phyloP scores from a whole-genome alignment of 2,797 vertebrate species.

The Coregonus sp. region DNA sequence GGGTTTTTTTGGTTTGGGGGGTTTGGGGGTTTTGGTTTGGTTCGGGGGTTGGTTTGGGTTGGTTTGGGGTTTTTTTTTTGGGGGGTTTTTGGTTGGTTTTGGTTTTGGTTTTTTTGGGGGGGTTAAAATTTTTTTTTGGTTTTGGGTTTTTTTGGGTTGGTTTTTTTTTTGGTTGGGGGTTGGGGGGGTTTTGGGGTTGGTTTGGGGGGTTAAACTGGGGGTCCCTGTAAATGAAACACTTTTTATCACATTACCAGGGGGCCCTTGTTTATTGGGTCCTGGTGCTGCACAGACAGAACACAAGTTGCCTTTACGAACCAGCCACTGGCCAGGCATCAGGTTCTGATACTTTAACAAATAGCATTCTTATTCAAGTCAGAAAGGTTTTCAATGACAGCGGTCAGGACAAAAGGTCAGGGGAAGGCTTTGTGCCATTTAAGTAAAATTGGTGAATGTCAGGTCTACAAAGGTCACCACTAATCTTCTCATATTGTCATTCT shows the following conservation, averaged over 20 bases:
- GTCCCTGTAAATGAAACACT: constrained; percentile 28
- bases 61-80: too few relatives aligned
- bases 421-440: constrained; percentile 79
- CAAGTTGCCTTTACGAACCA: constrained; percentile 34
- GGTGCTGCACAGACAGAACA: constrained; percentile 3
- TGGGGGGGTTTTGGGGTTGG: too few relatives aligned
- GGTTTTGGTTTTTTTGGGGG: too few relatives aligned
- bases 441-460: constrained; percentile 83
- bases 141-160: too few relatives aligned
- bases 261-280: too few relatives aligned
- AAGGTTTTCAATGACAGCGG: constrained; percentile 80
- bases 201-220: too few relatives aligned
- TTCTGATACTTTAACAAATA: constrained; percentile 78
- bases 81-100: too few relatives aligned
- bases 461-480: constrained; percentile 80
- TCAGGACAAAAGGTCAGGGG: constrained; percentile 78
- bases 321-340: not conserved
- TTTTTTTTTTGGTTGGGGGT: too few relatives aligned
- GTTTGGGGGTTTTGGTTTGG: too few relatives aligned
- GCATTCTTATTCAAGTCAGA: constrained; percentile 75
- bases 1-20: too few relatives aligned
- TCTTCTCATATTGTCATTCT: constrained; percentile 62
- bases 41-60: too few relatives aligned
- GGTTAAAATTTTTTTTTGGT: too few relatives aligned
- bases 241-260: constrained; percentile 3